A percentile compares a stretch with the other conserved stretches of the same genome.
Conservation (phyloP, 2,888 invertebrate genomes). For the Sacculina carcini region DNA sequence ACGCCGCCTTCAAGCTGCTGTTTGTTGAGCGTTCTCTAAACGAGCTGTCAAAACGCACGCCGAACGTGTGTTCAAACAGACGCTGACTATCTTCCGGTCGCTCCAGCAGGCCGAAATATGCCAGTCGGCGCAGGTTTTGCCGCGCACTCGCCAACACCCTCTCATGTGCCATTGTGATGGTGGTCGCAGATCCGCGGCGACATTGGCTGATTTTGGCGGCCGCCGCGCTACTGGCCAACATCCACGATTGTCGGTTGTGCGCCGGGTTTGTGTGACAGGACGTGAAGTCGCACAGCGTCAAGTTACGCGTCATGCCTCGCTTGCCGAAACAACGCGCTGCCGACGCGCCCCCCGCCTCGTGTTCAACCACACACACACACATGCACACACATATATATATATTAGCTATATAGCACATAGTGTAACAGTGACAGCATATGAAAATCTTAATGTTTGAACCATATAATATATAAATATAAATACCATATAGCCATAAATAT, state of each 20-base stretch:
- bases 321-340: too few relatives aligned
- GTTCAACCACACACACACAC: not conserved
- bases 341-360: too few relatives aligned
- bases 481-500: too few relatives aligned
- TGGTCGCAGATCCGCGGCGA: constrained; percentile 35
- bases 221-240: constrained; percentile 75
- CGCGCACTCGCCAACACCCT: constrained; percentile 86
- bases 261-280: constrained; percentile 79
- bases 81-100: constrained; percentile 76
- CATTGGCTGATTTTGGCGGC: too few relatives aligned
- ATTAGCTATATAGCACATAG: not conserved
- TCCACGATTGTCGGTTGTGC: constrained; percentile 82
- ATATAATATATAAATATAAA: too few relatives aligned
- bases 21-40: constrained; percentile 40
- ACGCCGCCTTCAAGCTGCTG: constrained; percentile 62
- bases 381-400: not conserved
- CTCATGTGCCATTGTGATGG: too few relatives aligned
- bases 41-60: constrained; percentile 60
- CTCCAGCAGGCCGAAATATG: constrained; percentile 91
- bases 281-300: constrained; percentile 68
- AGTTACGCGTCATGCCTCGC: too few relatives aligned
- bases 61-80: constrained; percentile 80
- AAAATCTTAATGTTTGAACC: too few relatives aligned
- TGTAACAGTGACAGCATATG: not conserved
- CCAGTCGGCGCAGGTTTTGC: constrained; percentile 74